phyloP scores from a whole-genome alignment of 2,888 invertebrate species.

The Drosophila anceps region DNA sequence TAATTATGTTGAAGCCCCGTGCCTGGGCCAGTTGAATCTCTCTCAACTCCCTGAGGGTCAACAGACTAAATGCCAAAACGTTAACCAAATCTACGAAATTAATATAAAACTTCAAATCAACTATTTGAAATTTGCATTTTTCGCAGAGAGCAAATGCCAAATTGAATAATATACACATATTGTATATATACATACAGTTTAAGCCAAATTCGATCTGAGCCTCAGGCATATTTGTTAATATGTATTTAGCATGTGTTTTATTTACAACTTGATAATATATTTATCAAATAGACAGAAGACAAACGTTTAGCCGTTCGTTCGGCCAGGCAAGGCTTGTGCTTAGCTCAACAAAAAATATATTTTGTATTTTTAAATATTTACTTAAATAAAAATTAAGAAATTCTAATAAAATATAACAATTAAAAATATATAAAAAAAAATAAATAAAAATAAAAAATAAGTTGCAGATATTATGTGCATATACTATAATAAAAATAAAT shows the following conservation, averaged over 20 bases:
- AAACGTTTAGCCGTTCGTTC: background rate
- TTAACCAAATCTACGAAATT: background rate
- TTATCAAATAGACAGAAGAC: background rate
- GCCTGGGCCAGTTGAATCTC: background rate
- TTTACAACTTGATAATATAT: background rate
- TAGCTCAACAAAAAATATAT: too few relatives aligned
- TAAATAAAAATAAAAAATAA: too few relatives aligned
- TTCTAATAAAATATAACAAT: too few relatives aligned
- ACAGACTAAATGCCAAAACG: background rate
- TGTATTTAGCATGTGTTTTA: background rate
- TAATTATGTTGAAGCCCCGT: constrained; percentile 3
- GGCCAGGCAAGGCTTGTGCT: background rate
- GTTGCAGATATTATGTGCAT: too few relatives aligned
- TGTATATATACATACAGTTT: too few relatives aligned
- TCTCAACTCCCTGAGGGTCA: background rate
- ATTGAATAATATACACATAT: background rate
- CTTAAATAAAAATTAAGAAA: too few relatives aligned
- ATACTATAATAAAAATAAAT: too few relatives aligned
- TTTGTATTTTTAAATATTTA: too few relatives aligned
- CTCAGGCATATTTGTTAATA: background rate
- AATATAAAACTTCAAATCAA: constrained; percentile 2
- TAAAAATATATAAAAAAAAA: too few relatives aligned
- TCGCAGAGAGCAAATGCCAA: background rate
- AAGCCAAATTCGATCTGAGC: background rate
- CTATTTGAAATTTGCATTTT: background rate